These are phyloP conservation scores for Malurus cyaneus DNA, from an alignment of 2,113 vertebrate species.

Conservation along the genomic window DNA sequence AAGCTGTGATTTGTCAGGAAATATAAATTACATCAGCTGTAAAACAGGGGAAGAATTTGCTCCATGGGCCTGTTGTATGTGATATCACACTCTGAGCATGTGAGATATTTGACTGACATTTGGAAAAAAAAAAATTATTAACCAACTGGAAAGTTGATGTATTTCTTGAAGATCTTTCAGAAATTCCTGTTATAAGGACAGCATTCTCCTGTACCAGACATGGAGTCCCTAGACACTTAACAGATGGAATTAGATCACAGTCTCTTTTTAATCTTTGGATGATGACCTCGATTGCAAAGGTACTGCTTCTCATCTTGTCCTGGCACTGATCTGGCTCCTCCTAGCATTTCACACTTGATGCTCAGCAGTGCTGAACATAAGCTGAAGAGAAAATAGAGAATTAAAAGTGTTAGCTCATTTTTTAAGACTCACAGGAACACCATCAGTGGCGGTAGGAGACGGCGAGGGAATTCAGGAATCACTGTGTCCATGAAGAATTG, in stretches of 20 bases:
- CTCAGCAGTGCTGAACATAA: not conserved
- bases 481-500: not conserved
- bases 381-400: constrained; percentile 9
- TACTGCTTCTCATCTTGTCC: constrained; percentile 1
- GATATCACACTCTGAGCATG: not conserved
- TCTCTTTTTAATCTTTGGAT: not conserved
- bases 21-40: not conserved
- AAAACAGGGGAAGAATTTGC: not conserved
- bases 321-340: not conserved
- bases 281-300: constrained; percentile 14
- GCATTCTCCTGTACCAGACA: not conserved
- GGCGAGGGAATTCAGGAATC: not conserved
- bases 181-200: not conserved
- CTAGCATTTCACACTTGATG: constrained; percentile 7
- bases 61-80: not conserved
- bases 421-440: not conserved
- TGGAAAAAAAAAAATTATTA: not conserved
- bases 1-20: not conserved
- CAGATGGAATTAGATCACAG: constrained; percentile 13
- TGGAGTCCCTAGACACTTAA: not conserved
- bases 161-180: not conserved
- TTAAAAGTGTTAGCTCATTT: not conserved
- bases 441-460: not conserved
- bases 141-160: not conserved
- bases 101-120: not conserved